Conservation (phyloP, 1,140 invertebrate genomes). For the Potamilus streckersoni region DNA sequence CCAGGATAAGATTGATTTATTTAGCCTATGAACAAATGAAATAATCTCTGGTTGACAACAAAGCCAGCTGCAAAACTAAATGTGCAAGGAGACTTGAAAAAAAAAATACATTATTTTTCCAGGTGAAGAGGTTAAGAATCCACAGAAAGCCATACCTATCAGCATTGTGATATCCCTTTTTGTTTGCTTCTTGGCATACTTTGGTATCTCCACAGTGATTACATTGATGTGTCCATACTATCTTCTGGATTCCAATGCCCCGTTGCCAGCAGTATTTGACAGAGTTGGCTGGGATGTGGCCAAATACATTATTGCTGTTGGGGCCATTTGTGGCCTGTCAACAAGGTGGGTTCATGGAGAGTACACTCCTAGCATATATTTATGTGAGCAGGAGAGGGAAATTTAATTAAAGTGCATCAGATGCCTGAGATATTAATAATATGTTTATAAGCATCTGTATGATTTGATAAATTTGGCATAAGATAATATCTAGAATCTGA, state of each 20-base stretch:
- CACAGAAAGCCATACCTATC: conserved; percentile 86
- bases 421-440: too few relatives aligned
- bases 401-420: too few relatives aligned
- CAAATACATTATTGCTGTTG: conserved; percentile 82
- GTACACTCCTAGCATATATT: too few relatives aligned
- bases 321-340: conserved; percentile 71
- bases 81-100: too few relatives aligned
- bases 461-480: too few relatives aligned
- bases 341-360: conserved; percentile 46
- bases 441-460: too few relatives aligned
- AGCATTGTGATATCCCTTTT: conserved; percentile 85
- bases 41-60: too few relatives aligned
- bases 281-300: conserved; percentile 76
- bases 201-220: conserved; percentile 85
- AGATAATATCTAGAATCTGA: too few relatives aligned
- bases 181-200: conserved; percentile 85
- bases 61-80: too few relatives aligned
- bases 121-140: conserved; percentile 88
- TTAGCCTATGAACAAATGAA: too few relatives aligned
- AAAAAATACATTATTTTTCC: conserved; percentile 36
- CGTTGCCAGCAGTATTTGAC: conserved; percentile 83
- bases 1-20: too few relatives aligned
- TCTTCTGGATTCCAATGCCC: conserved; percentile 82
- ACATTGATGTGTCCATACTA: conserved; percentile 95
- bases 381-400: too few relatives aligned